Conservation (phyloP, 2,888 invertebrate species). For the Abrostola tripartita region DNA sequence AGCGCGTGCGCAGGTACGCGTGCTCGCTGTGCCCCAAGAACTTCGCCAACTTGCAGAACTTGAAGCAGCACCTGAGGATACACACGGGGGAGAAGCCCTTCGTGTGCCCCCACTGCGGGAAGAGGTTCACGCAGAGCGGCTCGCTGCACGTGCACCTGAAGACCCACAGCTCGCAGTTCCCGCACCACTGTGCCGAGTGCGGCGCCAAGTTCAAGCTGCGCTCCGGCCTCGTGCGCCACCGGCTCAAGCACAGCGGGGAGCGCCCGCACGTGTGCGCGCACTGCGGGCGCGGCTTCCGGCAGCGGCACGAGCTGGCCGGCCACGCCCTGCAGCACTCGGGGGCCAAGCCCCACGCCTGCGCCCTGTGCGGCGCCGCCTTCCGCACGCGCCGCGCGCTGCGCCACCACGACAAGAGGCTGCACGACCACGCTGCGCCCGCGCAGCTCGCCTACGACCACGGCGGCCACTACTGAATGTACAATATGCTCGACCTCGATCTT, state of each 20-base stretch:
- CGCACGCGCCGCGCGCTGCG: slow-evolving; percentile 76
- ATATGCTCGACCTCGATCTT: slow-evolving; percentile 12
- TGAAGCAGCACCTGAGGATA: slow-evolving; percentile 88
- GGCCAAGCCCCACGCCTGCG: slow-evolving; percentile 87
- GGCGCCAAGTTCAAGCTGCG: slow-evolving; percentile 89
- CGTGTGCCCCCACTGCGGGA: slow-evolving; percentile 89
- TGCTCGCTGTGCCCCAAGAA: slow-evolving; percentile 87
- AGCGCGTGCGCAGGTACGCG: slow-evolving; percentile 87
- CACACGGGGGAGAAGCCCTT: slow-evolving; percentile 89
- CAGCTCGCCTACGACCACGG: slow-evolving; percentile 18
- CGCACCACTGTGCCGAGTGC: slow-evolving; percentile 89
- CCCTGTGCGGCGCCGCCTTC: slow-evolving; percentile 87
- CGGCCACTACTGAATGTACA: slow-evolving; percentile 30
- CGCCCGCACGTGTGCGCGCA: slow-evolving; percentile 88
- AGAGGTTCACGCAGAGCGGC: slow-evolving; percentile 90
- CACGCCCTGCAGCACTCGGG: slow-evolving; percentile 87
- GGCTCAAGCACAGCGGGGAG: slow-evolving; percentile 89
- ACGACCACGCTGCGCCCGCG: slow-evolving; percentile 49
- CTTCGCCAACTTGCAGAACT: slow-evolving; percentile 89
- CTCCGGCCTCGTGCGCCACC: slow-evolving; percentile 87
- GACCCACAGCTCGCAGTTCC: slow-evolving; percentile 87
- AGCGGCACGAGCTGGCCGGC: slow-evolving; percentile 88
- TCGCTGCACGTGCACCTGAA: slow-evolving; percentile 90
- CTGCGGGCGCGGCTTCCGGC: slow-evolving; percentile 88
- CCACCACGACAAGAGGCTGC: slow-evolving; percentile 83